Conservation (phyloP, 2,888 invertebrate genomes). For the Melieria crassipennis region DNA sequence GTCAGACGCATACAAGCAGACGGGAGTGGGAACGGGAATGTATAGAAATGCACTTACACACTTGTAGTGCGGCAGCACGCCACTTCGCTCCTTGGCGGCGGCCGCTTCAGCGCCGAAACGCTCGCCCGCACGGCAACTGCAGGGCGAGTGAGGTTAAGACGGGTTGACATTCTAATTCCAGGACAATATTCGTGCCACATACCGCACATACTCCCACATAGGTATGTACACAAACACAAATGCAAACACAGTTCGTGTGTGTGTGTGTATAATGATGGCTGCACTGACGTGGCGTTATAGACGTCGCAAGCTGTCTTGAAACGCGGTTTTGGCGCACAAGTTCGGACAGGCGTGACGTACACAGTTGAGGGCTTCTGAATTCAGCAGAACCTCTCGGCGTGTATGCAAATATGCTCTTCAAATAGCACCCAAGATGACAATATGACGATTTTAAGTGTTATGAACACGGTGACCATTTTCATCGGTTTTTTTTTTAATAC, state of each 20-base stretch:
- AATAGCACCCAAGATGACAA: conserved; percentile 11
- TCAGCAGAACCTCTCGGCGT: background rate
- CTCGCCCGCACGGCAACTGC: background rate
- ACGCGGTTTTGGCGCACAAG: too few species aligned
- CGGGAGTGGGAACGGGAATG: too few species aligned
- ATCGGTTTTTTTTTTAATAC: too few species aligned
- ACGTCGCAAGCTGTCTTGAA: too few species aligned
- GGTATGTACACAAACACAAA: too few species aligned
- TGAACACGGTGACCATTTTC: background rate
- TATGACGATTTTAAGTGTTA: background rate
- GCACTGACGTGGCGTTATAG: background rate
- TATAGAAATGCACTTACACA: too few species aligned
- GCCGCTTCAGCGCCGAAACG: background rate
- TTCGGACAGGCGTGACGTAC: too few species aligned
- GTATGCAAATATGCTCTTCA: background rate
- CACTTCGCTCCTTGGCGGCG: background rate
- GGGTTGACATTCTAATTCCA: conserved; percentile 36
- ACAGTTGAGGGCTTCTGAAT: too few species aligned
- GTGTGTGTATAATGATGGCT: too few species aligned
- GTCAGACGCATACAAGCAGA: background rate
- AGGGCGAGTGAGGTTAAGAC: conserved; percentile 1
- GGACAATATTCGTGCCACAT: conserved; percentile 27
- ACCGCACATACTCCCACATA: background rate
- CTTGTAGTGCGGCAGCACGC: background rate
- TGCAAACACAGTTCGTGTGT: too few species aligned